A percentile compares a stretch with the other conserved stretches of the same genome.
Evolutionary conservation across 2,888 invertebrate species (phyloP).

Genomic region (Leuctra nigra): DNA sequence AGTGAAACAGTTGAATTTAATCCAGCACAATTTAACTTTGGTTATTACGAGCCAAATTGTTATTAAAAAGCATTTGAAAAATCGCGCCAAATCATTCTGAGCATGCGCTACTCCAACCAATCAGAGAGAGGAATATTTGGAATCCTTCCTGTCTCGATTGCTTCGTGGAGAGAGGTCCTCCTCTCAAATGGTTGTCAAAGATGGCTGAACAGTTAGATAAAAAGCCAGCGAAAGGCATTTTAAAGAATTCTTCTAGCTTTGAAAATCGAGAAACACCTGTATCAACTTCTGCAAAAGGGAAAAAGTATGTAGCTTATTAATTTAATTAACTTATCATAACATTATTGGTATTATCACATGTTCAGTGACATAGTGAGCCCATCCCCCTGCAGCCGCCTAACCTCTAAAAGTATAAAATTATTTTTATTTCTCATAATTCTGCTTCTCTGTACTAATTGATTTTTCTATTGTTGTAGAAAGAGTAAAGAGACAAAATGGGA

Average conservation of each 20-base stretch:
- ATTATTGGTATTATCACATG: not conserved
- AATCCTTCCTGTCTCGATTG: no score
- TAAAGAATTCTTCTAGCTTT: constrained; percentile 88
- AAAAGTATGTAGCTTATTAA: not conserved
- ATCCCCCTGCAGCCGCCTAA: not conserved
- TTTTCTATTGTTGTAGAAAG: constrained; percentile 25
- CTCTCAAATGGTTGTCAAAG: no score
- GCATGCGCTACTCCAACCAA: no score
- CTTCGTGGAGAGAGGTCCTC: no score
- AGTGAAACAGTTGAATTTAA: no score
- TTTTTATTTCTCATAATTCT: not conserved
- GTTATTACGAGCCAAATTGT: no score
- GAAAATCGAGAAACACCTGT: constrained; percentile 53
- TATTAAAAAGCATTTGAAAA: no score
- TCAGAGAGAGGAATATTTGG: no score
- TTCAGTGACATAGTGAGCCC: not conserved
- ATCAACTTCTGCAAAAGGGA: constrained; percentile 29
- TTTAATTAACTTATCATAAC: not conserved
- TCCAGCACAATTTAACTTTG: no score
- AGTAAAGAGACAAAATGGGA: constrained; percentile 77
- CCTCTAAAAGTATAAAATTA: not conserved
- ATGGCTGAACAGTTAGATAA: constrained; percentile 68
- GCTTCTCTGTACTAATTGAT: not conserved
- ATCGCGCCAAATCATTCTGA: no score
- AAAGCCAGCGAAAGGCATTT: constrained; percentile 81